These are phyloP conservation scores for Onychostruthus taczanowskii DNA, from an alignment of 2,113 vertebrate genomes.

Conservation along the genomic window DNA sequence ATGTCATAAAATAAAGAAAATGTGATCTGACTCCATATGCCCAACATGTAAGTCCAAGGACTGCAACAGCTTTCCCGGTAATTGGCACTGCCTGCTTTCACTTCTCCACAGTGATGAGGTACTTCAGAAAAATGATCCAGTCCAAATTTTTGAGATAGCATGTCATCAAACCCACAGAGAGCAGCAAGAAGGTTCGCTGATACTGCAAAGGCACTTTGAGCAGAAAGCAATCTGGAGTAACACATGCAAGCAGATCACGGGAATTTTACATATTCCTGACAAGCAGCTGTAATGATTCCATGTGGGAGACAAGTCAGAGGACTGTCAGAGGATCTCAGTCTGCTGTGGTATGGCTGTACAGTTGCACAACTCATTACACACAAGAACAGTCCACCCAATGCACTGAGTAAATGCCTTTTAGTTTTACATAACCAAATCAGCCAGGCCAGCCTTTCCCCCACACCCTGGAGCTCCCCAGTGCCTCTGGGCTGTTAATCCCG, in stretches of 20 bases:
- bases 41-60: not conserved
- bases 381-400: not conserved
- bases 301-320: slow-evolving; percentile 12
- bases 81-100: not conserved
- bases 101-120: not conserved
- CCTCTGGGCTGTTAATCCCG: not conserved
- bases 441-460: not conserved
- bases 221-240: not conserved
- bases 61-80: not conserved
- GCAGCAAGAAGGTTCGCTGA: accelerated
- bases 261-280: not conserved
- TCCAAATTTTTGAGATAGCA: not conserved
- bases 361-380: slow-evolving; percentile 4
- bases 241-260: not conserved
- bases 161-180: not conserved
- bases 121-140: not conserved
- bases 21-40: not conserved
- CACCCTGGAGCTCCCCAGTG: not conserved
- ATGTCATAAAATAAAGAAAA: not conserved
- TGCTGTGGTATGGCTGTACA: not conserved
- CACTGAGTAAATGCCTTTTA: not conserved
- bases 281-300: not conserved
- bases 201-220: not conserved
- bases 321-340: not conserved
- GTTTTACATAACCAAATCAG: not conserved